Conservation (phyloP, 2,113 vertebrate species). For the Mionectes macconnelli region DNA sequence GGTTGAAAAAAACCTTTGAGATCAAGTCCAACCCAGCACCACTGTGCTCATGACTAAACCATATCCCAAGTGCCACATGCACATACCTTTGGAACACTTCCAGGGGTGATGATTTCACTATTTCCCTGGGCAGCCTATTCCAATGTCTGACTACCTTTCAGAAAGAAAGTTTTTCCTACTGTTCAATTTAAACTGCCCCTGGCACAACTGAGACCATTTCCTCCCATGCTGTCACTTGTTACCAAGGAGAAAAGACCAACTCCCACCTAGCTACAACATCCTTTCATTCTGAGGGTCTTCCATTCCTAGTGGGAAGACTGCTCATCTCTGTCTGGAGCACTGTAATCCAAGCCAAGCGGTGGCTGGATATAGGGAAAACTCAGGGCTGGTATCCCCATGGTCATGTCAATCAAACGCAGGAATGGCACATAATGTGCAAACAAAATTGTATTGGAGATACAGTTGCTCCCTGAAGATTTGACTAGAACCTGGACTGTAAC, state of each 20-base stretch:
- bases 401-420: neutral
- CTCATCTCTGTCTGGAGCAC: neutral
- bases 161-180: neutral
- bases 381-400: neutral
- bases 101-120: neutral
- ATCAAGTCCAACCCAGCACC: neutral
- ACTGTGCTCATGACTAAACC: neutral
- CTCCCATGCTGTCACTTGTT: neutral
- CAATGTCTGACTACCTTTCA: neutral
- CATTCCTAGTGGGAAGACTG: neutral
- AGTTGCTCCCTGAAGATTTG: neutral
- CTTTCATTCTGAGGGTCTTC: neutral
- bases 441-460: neutral
- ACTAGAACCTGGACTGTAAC: neutral
- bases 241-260: neutral
- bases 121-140: neutral
- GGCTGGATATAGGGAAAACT: neutral
- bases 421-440: neutral
- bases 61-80: neutral
- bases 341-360: fast-evolving
- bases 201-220: neutral
- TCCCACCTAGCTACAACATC: fast-evolving
- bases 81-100: neutral
- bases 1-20: neutral
- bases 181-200: neutral